phyloP scores from a whole-genome alignment of 1,140 invertebrate genomes.

The Drosophila simulans region DNA sequence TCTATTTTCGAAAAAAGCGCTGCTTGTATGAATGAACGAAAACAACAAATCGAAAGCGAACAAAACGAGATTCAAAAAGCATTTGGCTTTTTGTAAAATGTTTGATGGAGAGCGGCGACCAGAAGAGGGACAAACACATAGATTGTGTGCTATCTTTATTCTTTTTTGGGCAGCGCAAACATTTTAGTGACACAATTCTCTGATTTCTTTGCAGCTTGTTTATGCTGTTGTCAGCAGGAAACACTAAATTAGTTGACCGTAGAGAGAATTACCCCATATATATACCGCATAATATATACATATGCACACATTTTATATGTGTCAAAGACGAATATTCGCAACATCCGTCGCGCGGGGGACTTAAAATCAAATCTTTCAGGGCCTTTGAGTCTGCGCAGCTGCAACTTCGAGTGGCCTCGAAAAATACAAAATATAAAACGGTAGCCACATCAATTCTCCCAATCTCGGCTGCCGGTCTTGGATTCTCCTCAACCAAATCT shows the following conservation, averaged over 20 bases:
- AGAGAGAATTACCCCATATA: constrained; percentile 72
- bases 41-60: constrained; percentile 34
- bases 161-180: constrained; percentile 32
- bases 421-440: constrained; percentile 17
- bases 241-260: constrained; percentile 79
- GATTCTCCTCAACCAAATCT: constrained; percentile 21
- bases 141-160: constrained; percentile 37
- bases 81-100: constrained; percentile 51
- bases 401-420: constrained; percentile 35
- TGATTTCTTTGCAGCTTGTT: constrained; percentile 39
- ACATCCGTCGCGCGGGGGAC: constrained; percentile 60
- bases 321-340: constrained; percentile 66
- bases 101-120: constrained; percentile 40
- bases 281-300: constrained; percentile 31
- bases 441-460: constrained; percentile 37
- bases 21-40: constrained; percentile 55
- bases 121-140: constrained; percentile 33
- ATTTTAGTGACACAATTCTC: constrained; percentile 63
- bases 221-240: constrained; percentile 77
- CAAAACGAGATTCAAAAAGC: constrained; percentile 56
- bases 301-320: constrained; percentile 28
- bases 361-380: constrained; percentile 7
- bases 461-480: constrained; percentile 53
- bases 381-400: constrained; percentile 46
- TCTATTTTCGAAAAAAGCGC: constrained; percentile 75